Evolutionary conservation across 2,888 invertebrate species (phyloP).

Genomic region (Lasioglossum villosulum): DNA sequence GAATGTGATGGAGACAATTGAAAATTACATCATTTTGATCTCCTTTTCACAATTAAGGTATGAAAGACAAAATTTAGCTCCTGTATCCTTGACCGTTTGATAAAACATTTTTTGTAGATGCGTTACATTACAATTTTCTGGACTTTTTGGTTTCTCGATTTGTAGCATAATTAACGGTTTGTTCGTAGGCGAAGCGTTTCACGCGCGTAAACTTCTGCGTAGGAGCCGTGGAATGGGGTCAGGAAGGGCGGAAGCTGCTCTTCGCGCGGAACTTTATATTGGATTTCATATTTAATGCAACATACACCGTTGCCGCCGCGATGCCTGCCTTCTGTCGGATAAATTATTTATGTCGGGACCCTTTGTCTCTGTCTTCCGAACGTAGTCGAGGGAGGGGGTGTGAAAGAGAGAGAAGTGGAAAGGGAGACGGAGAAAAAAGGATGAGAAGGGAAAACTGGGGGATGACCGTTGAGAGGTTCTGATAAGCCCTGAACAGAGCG

Average conservation of each 20-base stretch:
- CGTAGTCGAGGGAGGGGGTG: conserved; percentile 2
- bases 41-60: background rate
- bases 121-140: background rate
- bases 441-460: conserved; percentile 25
- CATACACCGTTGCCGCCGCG: conserved; percentile 63
- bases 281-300: conserved; percentile 83
- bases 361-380: conserved; percentile 60
- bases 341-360: conserved; percentile 77
- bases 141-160: background rate
- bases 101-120: background rate
- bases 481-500: conserved; percentile 61
- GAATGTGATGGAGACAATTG: background rate
- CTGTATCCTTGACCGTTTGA: too few species aligned
- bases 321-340: conserved; percentile 63
- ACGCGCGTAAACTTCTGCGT: background rate
- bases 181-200: background rate
- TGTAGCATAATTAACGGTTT: background rate
- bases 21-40: background rate
- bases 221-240: background rate
- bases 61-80: background rate
- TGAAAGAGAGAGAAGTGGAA: background rate
- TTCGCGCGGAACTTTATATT: conserved; percentile 78
- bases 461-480: conserved; percentile 59
- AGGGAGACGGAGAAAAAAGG: background rate
- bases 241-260: conserved; percentile 15